Percentiles rank a stretch among this genome's conserved stretches.
These are phyloP conservation scores for Eremophila alpestris DNA, from an alignment of 2,797 vertebrate species.

Conservation along the genomic window DNA sequence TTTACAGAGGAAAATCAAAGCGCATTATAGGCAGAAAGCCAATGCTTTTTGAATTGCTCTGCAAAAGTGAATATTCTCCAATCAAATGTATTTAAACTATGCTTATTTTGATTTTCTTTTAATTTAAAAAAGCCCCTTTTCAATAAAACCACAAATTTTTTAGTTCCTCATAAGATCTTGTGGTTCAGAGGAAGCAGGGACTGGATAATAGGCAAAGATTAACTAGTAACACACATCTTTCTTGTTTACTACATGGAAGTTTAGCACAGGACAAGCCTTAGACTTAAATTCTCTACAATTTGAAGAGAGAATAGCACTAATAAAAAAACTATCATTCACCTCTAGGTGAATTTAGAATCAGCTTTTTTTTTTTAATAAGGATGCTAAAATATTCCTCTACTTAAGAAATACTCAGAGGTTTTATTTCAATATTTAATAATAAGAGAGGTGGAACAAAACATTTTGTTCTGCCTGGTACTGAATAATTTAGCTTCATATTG, in stretches of 20 bases:
- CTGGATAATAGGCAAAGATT: not conserved
- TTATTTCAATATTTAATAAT: constrained; percentile 27
- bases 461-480: not conserved
- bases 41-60: not conserved
- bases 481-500: constrained; percentile 40
- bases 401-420: not conserved
- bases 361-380: not conserved
- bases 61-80: not conserved
- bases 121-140: not conserved
- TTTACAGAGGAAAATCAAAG: constrained; percentile 2
- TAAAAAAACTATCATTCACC: not conserved
- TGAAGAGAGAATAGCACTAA: not conserved
- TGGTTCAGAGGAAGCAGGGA: not conserved
- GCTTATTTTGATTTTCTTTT: not conserved
- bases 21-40: not conserved
- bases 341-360: not conserved
- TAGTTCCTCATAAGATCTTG: not conserved
- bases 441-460: not conserved
- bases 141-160: not conserved
- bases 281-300: not conserved
- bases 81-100: not conserved
- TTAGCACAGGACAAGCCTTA: not conserved
- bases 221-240: not conserved
- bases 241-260: not conserved
- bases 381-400: not conserved